Conservation (phyloP, 2,797 vertebrate species). For the Phataginus tetradactyla region DNA sequence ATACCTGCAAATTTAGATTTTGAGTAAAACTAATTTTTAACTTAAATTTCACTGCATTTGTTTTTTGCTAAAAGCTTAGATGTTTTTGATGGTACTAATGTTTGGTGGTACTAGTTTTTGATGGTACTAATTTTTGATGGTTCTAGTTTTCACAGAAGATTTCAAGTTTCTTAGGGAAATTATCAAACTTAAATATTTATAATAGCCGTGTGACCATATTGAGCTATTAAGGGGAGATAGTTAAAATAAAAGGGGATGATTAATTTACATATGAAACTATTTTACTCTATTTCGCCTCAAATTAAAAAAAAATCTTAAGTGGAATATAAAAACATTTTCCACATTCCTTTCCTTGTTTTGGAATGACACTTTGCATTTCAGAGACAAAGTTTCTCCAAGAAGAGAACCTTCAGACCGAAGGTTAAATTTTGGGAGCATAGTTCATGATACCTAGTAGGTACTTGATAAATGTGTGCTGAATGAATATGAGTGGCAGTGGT, state of each 20-base stretch:
- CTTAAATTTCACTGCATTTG: not conserved
- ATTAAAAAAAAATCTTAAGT: slow-evolving; percentile 5
- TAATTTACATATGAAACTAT: not conserved
- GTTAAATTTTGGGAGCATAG: not conserved
- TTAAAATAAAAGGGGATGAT: slow-evolving; percentile 31
- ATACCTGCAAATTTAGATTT: slow-evolving; percentile 11
- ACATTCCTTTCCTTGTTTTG: not conserved
- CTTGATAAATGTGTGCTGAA: not conserved
- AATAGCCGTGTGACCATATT: not conserved
- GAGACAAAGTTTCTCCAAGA: not conserved
- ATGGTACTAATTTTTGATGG: not conserved
- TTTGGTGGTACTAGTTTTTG: not conserved
- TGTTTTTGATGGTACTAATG: not conserved
- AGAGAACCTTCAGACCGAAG: not conserved
- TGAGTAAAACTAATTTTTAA: slow-evolving; percentile 24
- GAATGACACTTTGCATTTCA: not conserved
- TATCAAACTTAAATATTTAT: not conserved
- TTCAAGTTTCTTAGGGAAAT: not conserved
- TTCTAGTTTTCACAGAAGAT: not conserved
- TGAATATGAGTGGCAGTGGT: not conserved
- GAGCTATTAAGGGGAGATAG: not conserved
- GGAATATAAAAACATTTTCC: not conserved
- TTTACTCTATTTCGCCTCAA: not conserved
- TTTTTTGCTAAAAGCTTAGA: not conserved
- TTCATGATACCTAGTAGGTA: not conserved